A percentile compares a stretch with the other conserved stretches of the same genome.
Evolutionary conservation across 2,113 vertebrate genomes (phyloP).

Genomic region (Pyxicephalus adspersus): DNA sequence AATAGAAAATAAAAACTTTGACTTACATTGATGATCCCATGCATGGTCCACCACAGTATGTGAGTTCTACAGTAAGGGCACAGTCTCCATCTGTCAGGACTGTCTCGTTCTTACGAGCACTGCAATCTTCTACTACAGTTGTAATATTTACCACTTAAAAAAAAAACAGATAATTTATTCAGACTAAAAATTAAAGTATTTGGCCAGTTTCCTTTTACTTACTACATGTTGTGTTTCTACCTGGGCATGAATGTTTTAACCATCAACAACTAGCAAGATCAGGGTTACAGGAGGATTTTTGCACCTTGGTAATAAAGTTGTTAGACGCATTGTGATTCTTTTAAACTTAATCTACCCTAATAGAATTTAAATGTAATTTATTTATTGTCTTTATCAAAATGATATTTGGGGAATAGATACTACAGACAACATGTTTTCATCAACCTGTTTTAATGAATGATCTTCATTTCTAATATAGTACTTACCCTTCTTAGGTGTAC

Average conservation of each 20-base stretch:
- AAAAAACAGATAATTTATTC: not conserved
- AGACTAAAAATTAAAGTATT: not conserved
- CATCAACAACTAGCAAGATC: too few relatives aligned
- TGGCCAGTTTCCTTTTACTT: too few relatives aligned
- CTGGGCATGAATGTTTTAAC: too few relatives aligned
- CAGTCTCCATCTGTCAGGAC: constrained; percentile 33
- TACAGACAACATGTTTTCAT: not conserved
- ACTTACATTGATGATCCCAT: constrained; percentile 44
- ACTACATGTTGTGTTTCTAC: too few relatives aligned
- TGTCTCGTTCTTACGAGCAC: constrained; percentile 34
- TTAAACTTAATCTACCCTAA: not conserved
- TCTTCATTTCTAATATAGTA: not conserved
- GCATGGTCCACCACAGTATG: constrained; percentile 43
- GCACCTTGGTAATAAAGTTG: too few relatives aligned
- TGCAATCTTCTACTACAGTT: constrained; percentile 21
- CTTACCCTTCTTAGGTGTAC: constrained; percentile 44
- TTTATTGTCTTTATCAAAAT: not conserved
- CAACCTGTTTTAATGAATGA: not conserved
- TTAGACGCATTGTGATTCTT: too few relatives aligned
- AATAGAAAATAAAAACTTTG: too few relatives aligned
- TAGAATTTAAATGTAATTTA: not conserved
- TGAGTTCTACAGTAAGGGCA: constrained; percentile 21
- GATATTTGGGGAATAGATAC: too few relatives aligned
- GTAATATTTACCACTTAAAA: not conserved
- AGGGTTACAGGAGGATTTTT: too few relatives aligned